A percentile compares a stretch with the other conserved stretches of the same genome.
Evolutionary conservation across 2,888 invertebrate species (phyloP).

Genomic region (Lycia hirtaria): DNA sequence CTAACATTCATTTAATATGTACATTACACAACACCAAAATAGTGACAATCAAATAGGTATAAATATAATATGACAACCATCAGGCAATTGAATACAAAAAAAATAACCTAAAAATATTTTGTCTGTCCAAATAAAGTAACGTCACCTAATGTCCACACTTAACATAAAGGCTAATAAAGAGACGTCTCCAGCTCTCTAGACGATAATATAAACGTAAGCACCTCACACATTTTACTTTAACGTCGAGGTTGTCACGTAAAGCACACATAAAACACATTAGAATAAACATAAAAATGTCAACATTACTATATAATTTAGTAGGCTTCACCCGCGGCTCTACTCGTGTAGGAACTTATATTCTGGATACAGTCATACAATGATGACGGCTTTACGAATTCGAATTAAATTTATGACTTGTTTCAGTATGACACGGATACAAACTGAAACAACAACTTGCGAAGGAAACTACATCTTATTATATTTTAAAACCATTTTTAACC

Average conservation of each 20-base stretch:
- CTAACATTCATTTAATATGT: too few species aligned
- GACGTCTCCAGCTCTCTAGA: constrained; percentile 27
- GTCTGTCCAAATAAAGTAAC: constrained; percentile 4
- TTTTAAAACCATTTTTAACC: too few species aligned
- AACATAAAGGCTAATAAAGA: constrained; percentile 38
- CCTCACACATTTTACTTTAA: constrained; percentile 45
- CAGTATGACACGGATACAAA: not conserved
- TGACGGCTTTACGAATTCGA: constrained; percentile 3
- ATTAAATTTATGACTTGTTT: not conserved
- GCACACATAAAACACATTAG: constrained; percentile 50
- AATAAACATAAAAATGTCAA: constrained; percentile 57
- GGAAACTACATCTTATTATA: too few species aligned
- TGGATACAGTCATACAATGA: not conserved
- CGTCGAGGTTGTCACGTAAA: constrained; percentile 43
- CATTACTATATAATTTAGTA: constrained; percentile 50
- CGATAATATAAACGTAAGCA: constrained; percentile 39
- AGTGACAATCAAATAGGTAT: too few species aligned
- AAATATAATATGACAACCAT: too few species aligned
- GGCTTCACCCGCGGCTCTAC: constrained; percentile 31
- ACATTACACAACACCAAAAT: too few species aligned
- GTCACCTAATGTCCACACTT: constrained; percentile 18
- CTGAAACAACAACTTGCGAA: not conserved
- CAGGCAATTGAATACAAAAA: not conserved
- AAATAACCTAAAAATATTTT: constrained; percentile 3
- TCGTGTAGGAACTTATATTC: not conserved